Conservation (phyloP, 2,797 vertebrate species). For the Neopelma chrysocephalum region DNA sequence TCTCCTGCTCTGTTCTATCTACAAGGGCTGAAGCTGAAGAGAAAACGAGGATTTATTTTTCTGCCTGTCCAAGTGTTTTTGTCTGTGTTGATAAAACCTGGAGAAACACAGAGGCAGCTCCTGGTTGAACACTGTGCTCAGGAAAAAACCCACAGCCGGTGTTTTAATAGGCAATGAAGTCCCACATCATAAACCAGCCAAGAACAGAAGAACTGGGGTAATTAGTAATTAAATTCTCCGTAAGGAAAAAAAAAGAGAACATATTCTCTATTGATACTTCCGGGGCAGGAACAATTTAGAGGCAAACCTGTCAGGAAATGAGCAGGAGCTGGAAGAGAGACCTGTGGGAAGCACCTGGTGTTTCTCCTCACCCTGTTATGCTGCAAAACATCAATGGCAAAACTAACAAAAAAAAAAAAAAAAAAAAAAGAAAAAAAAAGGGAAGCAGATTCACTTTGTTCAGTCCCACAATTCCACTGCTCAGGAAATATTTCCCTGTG, state of each 20-base stretch:
- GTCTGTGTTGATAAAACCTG: background rate
- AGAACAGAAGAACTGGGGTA: background rate
- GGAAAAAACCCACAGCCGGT: background rate
- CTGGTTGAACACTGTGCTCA: background rate
- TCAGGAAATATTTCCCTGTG: background rate
- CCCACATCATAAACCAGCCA: background rate
- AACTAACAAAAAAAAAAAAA: background rate
- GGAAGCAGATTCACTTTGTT: fast-evolving
- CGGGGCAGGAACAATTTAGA: background rate
- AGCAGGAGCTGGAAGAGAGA: background rate
- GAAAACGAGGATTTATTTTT: background rate
- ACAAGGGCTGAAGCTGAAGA: background rate
- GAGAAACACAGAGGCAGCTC: background rate
- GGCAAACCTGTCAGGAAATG: background rate
- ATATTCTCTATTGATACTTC: background rate
- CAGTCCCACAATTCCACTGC: background rate
- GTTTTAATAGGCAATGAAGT: background rate
- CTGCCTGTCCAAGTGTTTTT: background rate
- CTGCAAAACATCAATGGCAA: background rate
- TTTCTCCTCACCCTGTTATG: background rate
- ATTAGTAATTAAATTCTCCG: background rate
- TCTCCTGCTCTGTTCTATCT: background rate
- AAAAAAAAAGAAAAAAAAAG: fast-evolving
- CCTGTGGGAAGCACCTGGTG: background rate
- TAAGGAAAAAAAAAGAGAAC: background rate